Evolutionary conservation across 2,888 invertebrate genomes (phyloP).

Genomic region (Silvanus unidentatus): DNA sequence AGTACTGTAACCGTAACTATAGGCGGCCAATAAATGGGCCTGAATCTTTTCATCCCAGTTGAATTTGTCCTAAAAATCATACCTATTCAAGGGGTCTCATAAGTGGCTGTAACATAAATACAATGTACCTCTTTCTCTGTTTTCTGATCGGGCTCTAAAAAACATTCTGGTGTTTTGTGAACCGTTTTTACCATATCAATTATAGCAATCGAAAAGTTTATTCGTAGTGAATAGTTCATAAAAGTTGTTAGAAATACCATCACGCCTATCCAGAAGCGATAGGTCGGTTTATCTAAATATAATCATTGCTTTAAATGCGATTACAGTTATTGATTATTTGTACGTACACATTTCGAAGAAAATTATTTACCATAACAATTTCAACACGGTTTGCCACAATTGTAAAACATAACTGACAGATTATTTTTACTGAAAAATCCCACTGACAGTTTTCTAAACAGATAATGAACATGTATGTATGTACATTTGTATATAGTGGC

Average conservation of each 20-base stretch:
- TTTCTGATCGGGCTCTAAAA: too few relatives aligned
- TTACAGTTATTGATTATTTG: too few relatives aligned
- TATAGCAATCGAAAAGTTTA: background rate
- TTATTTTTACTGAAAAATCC: too few relatives aligned
- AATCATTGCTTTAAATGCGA: background rate
- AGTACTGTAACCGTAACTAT: slow-evolving; percentile 32
- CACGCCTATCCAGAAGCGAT: background rate
- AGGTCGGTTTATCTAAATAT: background rate
- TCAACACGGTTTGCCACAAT: too few relatives aligned
- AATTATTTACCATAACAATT: too few relatives aligned
- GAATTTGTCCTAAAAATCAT: background rate
- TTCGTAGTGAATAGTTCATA: background rate
- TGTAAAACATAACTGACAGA: too few relatives aligned
- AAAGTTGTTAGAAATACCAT: background rate
- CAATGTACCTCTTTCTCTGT: background rate
- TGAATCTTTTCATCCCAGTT: slow-evolving; percentile 22
- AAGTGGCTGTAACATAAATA: background rate
- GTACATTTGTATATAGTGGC: too few relatives aligned
- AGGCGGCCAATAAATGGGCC: slow-evolving; percentile 28
- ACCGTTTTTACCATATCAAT: background rate
- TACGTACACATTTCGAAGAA: too few relatives aligned
- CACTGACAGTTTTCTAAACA: too few relatives aligned
- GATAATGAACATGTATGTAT: too few relatives aligned
- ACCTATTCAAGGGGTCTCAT: background rate
- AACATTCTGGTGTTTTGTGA: too few relatives aligned